Percentiles rank a stretch among this genome's conserved stretches.
phyloP scores from a whole-genome alignment of 1,140 invertebrate species.

The Drosophila willistoni region DNA sequence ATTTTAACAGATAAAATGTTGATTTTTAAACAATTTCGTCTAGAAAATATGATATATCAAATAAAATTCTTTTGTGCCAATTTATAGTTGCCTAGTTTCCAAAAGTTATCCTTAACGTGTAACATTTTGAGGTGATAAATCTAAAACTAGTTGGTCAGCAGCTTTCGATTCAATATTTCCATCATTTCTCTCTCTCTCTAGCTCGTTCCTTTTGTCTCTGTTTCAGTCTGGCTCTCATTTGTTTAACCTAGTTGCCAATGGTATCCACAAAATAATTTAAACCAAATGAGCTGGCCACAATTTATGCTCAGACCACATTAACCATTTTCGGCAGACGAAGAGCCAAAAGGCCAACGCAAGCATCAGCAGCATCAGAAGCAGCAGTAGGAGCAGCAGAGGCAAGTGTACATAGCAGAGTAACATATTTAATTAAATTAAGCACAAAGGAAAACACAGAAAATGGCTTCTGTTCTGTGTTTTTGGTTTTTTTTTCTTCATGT shows the following conservation, averaged over 20 bases:
- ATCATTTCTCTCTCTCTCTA: constrained; percentile 1
- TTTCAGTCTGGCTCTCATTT: constrained; percentile 34
- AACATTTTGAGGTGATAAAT: constrained; percentile 2
- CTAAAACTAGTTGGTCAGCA: constrained; percentile 8
- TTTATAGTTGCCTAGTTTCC: neutral
- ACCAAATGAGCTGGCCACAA: constrained; percentile 73
- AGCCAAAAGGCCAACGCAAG: constrained; percentile 59
- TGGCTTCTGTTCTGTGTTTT: constrained; percentile 40
- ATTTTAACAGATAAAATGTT: too few relatives aligned
- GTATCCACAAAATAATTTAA: constrained; percentile 70
- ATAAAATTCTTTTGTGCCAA: neutral
- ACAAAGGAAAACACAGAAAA: constrained; percentile 62
- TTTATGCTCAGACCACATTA: constrained; percentile 77
- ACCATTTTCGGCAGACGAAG: constrained; percentile 55
- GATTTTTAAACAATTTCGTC: too few relatives aligned
- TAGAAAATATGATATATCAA: too few relatives aligned
- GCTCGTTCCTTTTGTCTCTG: neutral
- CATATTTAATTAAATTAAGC: constrained; percentile 78
- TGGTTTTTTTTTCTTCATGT: neutral
- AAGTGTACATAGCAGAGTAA: constrained; percentile 6
- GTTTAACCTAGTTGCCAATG: constrained; percentile 43
- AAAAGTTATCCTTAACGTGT: neutral
- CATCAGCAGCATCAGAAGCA: neutral
- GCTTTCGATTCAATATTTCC: neutral
- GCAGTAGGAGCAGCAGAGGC: neutral